These are phyloP conservation scores for Drosophila tripunctata DNA, from an alignment of 2,888 invertebrate genomes.

Conservation along the genomic window DNA sequence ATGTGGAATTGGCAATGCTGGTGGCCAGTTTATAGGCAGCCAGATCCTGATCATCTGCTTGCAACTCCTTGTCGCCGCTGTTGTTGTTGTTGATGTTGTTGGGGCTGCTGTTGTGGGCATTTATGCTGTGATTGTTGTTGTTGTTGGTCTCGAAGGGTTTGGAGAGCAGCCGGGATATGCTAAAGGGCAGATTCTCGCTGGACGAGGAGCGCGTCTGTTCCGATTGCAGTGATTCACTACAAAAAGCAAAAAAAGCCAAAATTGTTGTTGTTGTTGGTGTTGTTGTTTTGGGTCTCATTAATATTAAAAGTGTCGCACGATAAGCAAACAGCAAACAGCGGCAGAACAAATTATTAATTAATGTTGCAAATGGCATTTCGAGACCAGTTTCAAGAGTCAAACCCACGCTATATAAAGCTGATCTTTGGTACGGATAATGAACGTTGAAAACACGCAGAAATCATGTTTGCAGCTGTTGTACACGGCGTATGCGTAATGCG, in stretches of 20 bases:
- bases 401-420: conserved; percentile 35
- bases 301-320: conserved; percentile 59
- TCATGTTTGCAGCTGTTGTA: conserved; percentile 48
- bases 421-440: conserved; percentile 28
- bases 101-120: conserved; percentile 29
- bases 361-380: conserved; percentile 27
- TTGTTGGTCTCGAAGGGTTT: conserved; percentile 88
- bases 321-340: conserved; percentile 58
- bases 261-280: conserved; percentile 14
- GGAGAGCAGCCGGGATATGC: conserved; percentile 92
- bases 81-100: conserved; percentile 40
- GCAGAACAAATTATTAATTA: conserved; percentile 67
- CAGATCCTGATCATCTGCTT: conserved; percentile 82
- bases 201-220: conserved; percentile 85
- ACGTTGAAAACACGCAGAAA: conserved; percentile 50
- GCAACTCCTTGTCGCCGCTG: conserved; percentile 80
- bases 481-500: conserved; percentile 55
- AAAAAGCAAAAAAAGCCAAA: neutral
- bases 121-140: conserved; percentile 56
- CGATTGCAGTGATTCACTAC: conserved; percentile 84
- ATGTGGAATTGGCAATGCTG: conserved; percentile 83
- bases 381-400: conserved; percentile 22
- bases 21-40: conserved; percentile 84
- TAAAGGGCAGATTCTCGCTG: conserved; percentile 88
- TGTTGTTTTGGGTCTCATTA: conserved; percentile 59